Evolutionary conservation across 2,113 vertebrate species (phyloP), one percentile per base, ranked within the genome.

Genomic region (Mungos mungo): DNA sequence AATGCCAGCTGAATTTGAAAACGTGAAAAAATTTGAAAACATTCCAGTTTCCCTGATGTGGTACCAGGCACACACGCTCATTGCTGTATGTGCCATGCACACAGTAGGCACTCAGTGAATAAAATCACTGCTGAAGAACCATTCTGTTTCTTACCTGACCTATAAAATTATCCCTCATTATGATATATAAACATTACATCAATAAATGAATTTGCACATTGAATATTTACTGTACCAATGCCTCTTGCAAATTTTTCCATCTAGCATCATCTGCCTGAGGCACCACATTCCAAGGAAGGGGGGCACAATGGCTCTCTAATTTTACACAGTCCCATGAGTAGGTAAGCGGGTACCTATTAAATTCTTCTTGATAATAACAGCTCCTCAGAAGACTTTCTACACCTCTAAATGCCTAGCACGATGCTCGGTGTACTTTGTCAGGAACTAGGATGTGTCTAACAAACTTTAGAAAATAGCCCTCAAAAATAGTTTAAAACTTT

Each of bases 401-500:
- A 23, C 8, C 47, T 25, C 15, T 71, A 35, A 93, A 18, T 7
- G 7, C 15, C 50, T 60, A 84, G 27, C 19, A 68, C 50, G 77
- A 60, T 60, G 72, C 7, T n/a, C 71, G 83, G 60, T 74, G 50
- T 16, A 87, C 41, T 94, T 15, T 66, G 31, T 86, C 68, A 84
- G 81, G 95, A 92, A 86, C 35, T 89, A 76, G 25, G 63, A 69
- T 63, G 77, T 86, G 7, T 50, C 77, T 93, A 69, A 82, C 7
- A 93, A 89, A 57, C 15, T 66, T 95, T 50, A 89, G 72, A 93
- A 96, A 83, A 93, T 0, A 72, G 19, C 2, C 18, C 60, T 88
- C 45, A 96, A 72, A 96, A 79, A 79, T 19, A 69, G 66, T 74
- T 93, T 25, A 68, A 81, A 81, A 60, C 3, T 82, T 90, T 76